Evolutionary conservation across 2,888 invertebrate species (phyloP).

Genomic region (Malachius bipustulatus): DNA sequence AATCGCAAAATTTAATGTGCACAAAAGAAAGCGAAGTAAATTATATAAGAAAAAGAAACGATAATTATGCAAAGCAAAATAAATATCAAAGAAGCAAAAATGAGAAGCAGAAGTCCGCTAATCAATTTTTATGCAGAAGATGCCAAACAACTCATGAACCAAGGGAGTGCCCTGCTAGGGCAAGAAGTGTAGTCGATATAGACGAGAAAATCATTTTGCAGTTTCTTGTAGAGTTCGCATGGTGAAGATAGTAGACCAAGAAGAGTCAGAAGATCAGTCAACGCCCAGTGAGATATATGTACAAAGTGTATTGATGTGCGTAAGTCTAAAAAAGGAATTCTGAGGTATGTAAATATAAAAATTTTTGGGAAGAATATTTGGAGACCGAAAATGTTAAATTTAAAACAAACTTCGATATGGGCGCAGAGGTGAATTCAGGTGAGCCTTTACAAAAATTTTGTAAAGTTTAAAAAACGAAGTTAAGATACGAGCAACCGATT

Average conservation of each 20-base stretch:
- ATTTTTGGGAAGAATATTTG: slow-evolving; percentile 4
- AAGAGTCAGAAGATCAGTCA: neutral
- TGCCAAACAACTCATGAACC: neutral
- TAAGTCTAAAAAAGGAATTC: neutral
- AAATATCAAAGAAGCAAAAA: too few species aligned
- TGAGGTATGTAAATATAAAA: neutral
- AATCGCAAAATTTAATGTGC: neutral
- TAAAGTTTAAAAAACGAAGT: neutral
- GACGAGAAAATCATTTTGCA: neutral
- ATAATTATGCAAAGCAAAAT: too few species aligned
- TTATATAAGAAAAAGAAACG: too few species aligned
- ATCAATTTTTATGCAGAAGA: neutral
- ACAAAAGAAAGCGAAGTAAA: too few species aligned
- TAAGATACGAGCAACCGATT: neutral
- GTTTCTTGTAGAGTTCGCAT: neutral
- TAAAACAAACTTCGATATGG: slow-evolving; percentile 2
- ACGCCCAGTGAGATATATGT: neutral
- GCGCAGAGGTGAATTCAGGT: slow-evolving; percentile 5
- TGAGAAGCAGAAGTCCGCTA: too few species aligned
- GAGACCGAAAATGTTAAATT: neutral
- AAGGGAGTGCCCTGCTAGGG: slow-evolving; percentile 1
- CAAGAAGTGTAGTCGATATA: slow-evolving; percentile 3
- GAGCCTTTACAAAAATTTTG: slow-evolving; percentile 1
- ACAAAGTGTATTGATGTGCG: neutral
- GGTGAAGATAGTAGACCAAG: neutral